These are phyloP conservation scores for Bos taurus DNA, from an alignment of 2,113 vertebrate species.

Conservation along the genomic window DNA sequence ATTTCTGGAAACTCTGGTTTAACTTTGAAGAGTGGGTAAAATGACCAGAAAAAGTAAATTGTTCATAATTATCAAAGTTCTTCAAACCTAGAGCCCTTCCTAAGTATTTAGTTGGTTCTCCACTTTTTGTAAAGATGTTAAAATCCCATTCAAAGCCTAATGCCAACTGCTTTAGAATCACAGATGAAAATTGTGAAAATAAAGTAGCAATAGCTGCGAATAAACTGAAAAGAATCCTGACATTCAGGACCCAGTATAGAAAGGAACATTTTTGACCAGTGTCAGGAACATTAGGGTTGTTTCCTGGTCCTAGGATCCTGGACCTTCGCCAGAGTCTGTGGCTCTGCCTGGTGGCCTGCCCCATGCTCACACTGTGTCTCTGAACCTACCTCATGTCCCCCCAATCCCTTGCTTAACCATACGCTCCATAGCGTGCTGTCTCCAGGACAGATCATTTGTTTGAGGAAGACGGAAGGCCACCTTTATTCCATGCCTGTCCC, in stretches of 20 bases:
- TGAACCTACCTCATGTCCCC: neutral
- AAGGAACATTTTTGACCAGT: neutral
- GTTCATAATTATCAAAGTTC: neutral
- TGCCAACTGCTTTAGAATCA: neutral
- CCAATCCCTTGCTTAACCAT: neutral
- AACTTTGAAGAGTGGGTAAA: neutral
- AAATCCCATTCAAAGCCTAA: slow-evolving; percentile 17
- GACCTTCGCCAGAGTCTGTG: neutral
- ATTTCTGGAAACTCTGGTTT: neutral
- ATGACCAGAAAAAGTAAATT: neutral
- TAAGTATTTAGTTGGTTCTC: neutral
- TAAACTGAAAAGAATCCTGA: neutral
- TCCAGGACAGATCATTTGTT: neutral
- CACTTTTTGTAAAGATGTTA: neutral
- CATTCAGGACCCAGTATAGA: neutral
- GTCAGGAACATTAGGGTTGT: neutral
- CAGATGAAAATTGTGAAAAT: neutral
- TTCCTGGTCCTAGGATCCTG: neutral
- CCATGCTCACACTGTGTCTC: neutral
- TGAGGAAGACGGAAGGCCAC: neutral
- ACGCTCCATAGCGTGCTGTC: neutral
- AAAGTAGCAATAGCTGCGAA: neutral
- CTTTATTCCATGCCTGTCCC: neutral
- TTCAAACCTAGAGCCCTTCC: neutral
- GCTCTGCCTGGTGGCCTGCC: neutral